Conservation (phyloP, 2,797 vertebrate species). For the Leptodactylus fallax region DNA sequence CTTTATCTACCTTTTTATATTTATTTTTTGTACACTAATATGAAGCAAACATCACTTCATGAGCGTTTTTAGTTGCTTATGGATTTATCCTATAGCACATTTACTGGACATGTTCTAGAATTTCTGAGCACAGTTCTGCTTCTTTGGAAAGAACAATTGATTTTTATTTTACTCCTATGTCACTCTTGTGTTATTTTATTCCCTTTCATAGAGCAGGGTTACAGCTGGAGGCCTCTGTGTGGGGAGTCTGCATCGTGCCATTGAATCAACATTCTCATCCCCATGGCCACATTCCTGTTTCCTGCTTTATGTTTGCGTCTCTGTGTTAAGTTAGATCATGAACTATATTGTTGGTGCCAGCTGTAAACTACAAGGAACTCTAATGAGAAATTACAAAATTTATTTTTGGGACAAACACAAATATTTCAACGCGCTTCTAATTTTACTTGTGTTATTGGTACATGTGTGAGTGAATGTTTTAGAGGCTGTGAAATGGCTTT, state of each 20-base stretch:
- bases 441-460: not conserved
- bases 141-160: not conserved
- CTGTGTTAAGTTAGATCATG: not conserved
- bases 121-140: not conserved
- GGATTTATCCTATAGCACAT: no score
- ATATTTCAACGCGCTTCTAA: not conserved
- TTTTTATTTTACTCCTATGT: not conserved
- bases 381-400: not conserved
- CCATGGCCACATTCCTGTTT: constrained; percentile 10
- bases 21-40: no score
- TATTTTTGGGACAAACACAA: not conserved
- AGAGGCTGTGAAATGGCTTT: not conserved
- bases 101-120: no score
- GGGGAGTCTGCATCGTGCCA: not conserved
- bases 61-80: not conserved
- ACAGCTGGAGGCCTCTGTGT: constrained; percentile 22
- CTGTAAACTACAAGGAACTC: not conserved
- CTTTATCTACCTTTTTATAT: no score
- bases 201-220: not conserved
- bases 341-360: not conserved
- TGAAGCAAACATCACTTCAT: not conserved
- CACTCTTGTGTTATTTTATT: not conserved
- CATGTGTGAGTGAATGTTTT: not conserved
- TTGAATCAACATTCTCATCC: constrained; percentile 19
- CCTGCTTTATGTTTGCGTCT: constrained; percentile 2